A percentile compares a stretch with the other conserved stretches of the same genome.
These are phyloP conservation scores for Forbesichthys papilliferus DNA, from an alignment of 2,113 vertebrate genomes.

Conservation along the genomic window DNA sequence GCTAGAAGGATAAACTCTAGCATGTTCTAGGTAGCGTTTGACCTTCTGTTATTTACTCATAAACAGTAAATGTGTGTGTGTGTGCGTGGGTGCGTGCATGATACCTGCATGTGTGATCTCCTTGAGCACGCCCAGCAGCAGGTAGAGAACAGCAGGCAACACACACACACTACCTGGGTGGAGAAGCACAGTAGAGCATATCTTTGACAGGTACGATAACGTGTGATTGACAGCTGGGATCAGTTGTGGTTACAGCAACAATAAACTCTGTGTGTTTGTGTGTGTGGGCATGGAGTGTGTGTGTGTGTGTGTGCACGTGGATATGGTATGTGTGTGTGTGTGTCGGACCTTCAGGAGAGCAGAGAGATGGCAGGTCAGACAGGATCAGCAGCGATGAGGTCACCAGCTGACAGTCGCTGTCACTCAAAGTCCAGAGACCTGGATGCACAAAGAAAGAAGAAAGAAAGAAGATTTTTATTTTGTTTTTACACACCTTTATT, in stretches of 20 bases:
- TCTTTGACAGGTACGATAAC: background rate
- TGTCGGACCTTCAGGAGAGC: constrained; percentile 91
- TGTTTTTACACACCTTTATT: too few relatives aligned
- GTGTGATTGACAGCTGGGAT: background rate
- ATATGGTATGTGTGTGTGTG: too few relatives aligned
- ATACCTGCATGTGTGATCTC: constrained; percentile 62
- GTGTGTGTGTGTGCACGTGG: too few relatives aligned
- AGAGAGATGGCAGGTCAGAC: constrained; percentile 87
- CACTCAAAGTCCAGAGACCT: constrained; percentile 75
- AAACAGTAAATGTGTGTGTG: constrained; percentile 14
- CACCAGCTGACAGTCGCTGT: constrained; percentile 81
- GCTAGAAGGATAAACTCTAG: too few relatives aligned
- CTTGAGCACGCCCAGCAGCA: constrained; percentile 86
- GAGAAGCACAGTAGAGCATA: background rate
- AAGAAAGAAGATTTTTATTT: too few relatives aligned
- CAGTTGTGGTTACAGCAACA: background rate
- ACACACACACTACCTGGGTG: constrained; percentile 87
- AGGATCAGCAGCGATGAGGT: constrained; percentile 85
- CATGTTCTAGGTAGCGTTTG: too few relatives aligned
- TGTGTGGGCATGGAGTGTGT: background rate
- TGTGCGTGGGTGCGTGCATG: background rate
- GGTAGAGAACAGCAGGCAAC: constrained; percentile 89
- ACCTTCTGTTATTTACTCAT: too few relatives aligned
- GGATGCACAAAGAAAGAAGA: constrained; percentile 6
- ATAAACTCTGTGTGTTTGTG: background rate